Conservation (phyloP, 2,888 invertebrate species). For the Andrena flavipes region DNA sequence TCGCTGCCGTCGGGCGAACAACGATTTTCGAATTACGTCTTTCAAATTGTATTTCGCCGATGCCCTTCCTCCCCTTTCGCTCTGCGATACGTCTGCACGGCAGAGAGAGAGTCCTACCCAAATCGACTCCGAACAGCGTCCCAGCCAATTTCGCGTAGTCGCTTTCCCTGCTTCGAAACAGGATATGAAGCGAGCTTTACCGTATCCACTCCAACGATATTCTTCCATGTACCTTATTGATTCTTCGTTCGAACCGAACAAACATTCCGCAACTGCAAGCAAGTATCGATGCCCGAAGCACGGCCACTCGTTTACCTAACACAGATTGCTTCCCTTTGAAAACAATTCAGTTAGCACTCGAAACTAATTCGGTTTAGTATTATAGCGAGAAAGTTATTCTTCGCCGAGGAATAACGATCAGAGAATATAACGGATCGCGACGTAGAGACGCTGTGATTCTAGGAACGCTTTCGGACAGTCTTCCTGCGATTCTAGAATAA, state of each 20-base stretch:
- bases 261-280: too few relatives aligned
- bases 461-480: neutral
- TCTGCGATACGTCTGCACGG: constrained; percentile 40
- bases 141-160: constrained; percentile 60
- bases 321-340: too few relatives aligned
- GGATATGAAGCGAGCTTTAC: constrained; percentile 41
- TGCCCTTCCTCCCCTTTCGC: constrained; percentile 51
- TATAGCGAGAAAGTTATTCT: too few relatives aligned
- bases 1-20: constrained; percentile 81
- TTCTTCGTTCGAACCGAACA: neutral
- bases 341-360: too few relatives aligned
- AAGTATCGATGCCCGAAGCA: too few relatives aligned
- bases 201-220: neutral
- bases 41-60: constrained; percentile 79
- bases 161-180: constrained; percentile 25
- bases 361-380: neutral
- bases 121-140: constrained; percentile 61
- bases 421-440: neutral
- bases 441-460: neutral
- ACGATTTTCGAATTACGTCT: constrained; percentile 85
- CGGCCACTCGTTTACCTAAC: too few relatives aligned
- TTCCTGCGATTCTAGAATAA: constrained; percentile 1
- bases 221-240: neutral
- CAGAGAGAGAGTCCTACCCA: constrained; percentile 29
- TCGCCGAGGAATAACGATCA: neutral